A percentile compares a stretch with the other conserved stretches of the same genome.
Conservation (phyloP, 2,113 vertebrate genomes). For the Mesoclemmys tuberculata region DNA sequence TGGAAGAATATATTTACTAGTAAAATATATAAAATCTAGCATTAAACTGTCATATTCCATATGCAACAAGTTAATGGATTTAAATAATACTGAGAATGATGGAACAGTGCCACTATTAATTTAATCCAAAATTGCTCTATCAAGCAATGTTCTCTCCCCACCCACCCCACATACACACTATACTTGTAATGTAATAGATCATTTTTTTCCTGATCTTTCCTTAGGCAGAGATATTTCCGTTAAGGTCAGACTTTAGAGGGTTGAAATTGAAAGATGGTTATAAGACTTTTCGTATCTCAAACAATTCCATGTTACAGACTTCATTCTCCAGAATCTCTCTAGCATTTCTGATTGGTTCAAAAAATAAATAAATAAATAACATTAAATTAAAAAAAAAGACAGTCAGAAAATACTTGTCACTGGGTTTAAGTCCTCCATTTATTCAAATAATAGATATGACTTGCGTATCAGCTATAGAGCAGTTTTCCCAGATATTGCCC, state of each 20-base stretch:
- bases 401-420: not conserved
- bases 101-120: not conserved
- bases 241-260: not conserved
- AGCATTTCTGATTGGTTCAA: constrained; percentile 21
- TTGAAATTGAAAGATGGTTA: not conserved
- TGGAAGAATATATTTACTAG: not conserved
- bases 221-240: not conserved
- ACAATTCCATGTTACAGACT: not conserved
- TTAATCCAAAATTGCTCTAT: not conserved
- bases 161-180: not conserved
- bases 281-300: not conserved
- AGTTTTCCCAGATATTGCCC: not conserved
- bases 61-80: not conserved
- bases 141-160: not conserved
- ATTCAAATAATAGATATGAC: not conserved
- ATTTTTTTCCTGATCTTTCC: constrained; percentile 4
- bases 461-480: not conserved
- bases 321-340: not conserved
- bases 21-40: not conserved
- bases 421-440: not conserved
- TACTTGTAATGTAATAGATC: not conserved
- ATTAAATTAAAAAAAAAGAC: not conserved
- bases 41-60: not conserved
- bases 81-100: not conserved
- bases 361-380: not conserved